A percentile compares a stretch with the other conserved stretches of the same genome.
Evolutionary conservation across 2,888 invertebrate species (phyloP).

Genomic region (Tinea trinotella): DNA sequence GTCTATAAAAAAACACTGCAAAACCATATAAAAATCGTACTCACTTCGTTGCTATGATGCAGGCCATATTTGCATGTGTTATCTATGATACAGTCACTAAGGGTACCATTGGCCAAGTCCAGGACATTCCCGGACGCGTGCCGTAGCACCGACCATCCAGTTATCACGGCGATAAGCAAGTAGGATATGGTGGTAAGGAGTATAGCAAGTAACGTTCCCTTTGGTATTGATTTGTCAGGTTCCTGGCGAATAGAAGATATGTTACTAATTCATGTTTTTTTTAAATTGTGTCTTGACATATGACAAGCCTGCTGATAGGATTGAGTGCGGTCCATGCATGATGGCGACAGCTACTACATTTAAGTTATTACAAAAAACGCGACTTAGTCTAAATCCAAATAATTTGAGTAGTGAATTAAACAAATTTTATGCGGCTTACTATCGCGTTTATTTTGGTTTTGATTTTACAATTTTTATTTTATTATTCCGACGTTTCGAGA

Average conservation of each 20-base stretch:
- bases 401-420: too few relatives aligned
- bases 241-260: slow-evolving; percentile 73
- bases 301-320: too few relatives aligned
- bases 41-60: slow-evolving; percentile 84
- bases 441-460: too few relatives aligned
- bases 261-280: too few relatives aligned
- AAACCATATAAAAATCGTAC: slow-evolving; percentile 26
- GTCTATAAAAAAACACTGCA: background rate
- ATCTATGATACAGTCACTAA: slow-evolving; percentile 64
- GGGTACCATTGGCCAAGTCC: slow-evolving; percentile 70
- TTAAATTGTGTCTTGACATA: too few relatives aligned
- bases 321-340: too few relatives aligned
- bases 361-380: too few relatives aligned
- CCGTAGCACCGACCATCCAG: slow-evolving; percentile 81
- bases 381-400: too few relatives aligned
- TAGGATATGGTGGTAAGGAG: slow-evolving; percentile 89
- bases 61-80: slow-evolving; percentile 78
- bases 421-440: too few relatives aligned
- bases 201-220: slow-evolving; percentile 95
- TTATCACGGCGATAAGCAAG: slow-evolving; percentile 84
- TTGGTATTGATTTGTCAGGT: slow-evolving; percentile 89
- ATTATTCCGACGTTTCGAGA: too few relatives aligned
- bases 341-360: too few relatives aligned
- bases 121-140: slow-evolving; percentile 83
- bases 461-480: too few relatives aligned